Percentiles rank a stretch among this genome's conserved stretches.
phyloP scores from a whole-genome alignment of 2,113 vertebrate genomes.

The Lepidothrix coronata region DNA sequence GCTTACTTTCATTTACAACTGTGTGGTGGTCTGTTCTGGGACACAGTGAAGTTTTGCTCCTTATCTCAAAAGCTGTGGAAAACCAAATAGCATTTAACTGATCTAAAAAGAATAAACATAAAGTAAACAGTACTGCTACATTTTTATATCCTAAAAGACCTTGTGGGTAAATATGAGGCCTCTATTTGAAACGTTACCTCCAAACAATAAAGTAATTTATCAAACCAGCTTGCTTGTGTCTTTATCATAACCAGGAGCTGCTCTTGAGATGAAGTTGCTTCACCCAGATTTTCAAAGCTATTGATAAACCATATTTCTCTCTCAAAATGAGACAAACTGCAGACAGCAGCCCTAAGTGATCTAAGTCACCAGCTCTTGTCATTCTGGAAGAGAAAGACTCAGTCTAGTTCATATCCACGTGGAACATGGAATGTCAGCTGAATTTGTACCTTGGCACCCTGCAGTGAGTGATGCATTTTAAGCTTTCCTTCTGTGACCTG shows the following conservation, averaged over 20 bases:
- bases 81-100: slow-evolving; percentile 32
- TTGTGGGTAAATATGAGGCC: background rate
- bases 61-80: slow-evolving; percentile 24
- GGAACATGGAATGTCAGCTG: background rate
- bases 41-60: background rate
- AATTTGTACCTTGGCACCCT: fast-evolving
- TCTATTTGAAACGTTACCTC: slow-evolving; percentile 23
- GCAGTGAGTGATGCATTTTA: background rate
- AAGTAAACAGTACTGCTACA: background rate
- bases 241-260: background rate
- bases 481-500: background rate
- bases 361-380: background rate
- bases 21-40: background rate
- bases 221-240: slow-evolving; percentile 16
- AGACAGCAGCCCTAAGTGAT: background rate
- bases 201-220: slow-evolving; percentile 60
- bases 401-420: background rate
- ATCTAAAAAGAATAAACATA: background rate
- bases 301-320: background rate
- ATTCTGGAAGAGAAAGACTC: background rate
- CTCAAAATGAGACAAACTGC: background rate
- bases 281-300: background rate
- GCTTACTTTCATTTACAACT: background rate
- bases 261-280: background rate
- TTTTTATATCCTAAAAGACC: background rate